phyloP scores from a whole-genome alignment of 1,140 invertebrate genomes.

The Laupala kohalensis region DNA sequence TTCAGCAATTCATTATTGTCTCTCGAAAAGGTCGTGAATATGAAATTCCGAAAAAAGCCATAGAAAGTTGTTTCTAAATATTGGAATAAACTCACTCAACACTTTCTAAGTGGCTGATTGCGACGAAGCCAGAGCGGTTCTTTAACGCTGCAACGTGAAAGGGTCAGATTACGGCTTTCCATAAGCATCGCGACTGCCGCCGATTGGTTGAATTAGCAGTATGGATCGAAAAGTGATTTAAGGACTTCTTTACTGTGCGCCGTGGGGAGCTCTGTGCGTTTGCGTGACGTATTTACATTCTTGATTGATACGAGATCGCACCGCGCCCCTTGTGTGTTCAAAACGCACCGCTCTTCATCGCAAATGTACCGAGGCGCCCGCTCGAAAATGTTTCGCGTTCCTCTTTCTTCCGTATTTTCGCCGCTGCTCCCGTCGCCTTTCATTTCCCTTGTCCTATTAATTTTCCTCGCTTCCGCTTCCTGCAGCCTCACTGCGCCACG shows the following conservation, averaged over 20 bases:
- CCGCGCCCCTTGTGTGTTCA: neutral
- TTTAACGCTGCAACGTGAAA: neutral
- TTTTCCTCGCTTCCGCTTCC: neutral
- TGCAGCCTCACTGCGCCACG: neutral
- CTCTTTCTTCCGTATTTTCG: neutral
- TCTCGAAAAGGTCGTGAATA: no score
- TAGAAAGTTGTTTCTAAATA: no score
- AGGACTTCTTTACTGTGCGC: neutral
- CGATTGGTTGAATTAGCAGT: neutral
- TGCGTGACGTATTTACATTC: neutral
- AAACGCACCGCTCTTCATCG: neutral
- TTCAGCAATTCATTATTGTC: no score
- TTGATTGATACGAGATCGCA: neutral
- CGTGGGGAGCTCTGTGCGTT: neutral
- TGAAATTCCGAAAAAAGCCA: no score
- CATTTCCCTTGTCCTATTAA: neutral
- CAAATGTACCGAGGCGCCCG: neutral
- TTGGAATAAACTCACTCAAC: neutral
- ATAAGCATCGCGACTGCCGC: neutral
- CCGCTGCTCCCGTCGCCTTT: neutral
- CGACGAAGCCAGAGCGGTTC: neutral
- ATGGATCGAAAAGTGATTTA: neutral
- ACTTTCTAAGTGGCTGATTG: neutral
- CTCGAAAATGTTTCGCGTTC: neutral
- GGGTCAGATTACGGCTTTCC: neutral